phyloP scores from a whole-genome alignment of 2,888 invertebrate genomes.

The Polyommatus icarus region DNA sequence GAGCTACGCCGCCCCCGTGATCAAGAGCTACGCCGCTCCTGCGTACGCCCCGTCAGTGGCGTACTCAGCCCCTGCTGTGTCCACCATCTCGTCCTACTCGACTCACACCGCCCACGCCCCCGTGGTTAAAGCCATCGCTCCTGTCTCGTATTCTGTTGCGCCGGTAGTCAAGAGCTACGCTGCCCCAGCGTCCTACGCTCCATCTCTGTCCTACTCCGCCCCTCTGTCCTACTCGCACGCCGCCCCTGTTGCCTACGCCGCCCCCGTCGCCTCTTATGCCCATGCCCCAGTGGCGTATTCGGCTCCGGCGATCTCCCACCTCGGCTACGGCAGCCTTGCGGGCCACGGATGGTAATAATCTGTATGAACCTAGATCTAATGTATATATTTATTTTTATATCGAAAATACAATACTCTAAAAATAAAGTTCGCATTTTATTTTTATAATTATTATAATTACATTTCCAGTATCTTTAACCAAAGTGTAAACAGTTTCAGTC shows the following conservation, averaged over 20 bases:
- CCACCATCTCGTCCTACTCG: slow-evolving; percentile 50
- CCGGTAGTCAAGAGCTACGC: slow-evolving; percentile 66
- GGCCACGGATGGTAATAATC: slow-evolving; percentile 64
- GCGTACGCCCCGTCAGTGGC: slow-evolving; percentile 60
- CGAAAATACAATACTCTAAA: slow-evolving; percentile 62
- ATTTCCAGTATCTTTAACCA: background rate
- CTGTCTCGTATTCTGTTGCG: slow-evolving; percentile 50
- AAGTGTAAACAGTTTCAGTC: no score
- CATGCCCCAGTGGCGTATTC: slow-evolving; percentile 70
- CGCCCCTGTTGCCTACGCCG: slow-evolving; percentile 52
- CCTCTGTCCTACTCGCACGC: slow-evolving; percentile 43
- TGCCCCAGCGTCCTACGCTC: slow-evolving; percentile 70
- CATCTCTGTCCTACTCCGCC: slow-evolving; percentile 49
- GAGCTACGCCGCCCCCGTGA: slow-evolving; percentile 40
- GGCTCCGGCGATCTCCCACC: slow-evolving; percentile 66
- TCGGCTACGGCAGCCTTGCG: slow-evolving; percentile 82
- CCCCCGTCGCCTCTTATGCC: slow-evolving; percentile 48
- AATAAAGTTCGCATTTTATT: slow-evolving; percentile 33
- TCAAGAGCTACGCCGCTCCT: slow-evolving; percentile 50
- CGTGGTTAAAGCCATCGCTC: slow-evolving; percentile 50
- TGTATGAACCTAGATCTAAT: slow-evolving; percentile 61
- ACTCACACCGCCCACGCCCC: slow-evolving; percentile 52
- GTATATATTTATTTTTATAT: slow-evolving; percentile 67
- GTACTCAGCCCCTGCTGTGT: slow-evolving; percentile 59
- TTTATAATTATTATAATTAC: background rate